phyloP scores from a whole-genome alignment of 2,113 vertebrate species.

The Sturnus vulgaris region DNA sequence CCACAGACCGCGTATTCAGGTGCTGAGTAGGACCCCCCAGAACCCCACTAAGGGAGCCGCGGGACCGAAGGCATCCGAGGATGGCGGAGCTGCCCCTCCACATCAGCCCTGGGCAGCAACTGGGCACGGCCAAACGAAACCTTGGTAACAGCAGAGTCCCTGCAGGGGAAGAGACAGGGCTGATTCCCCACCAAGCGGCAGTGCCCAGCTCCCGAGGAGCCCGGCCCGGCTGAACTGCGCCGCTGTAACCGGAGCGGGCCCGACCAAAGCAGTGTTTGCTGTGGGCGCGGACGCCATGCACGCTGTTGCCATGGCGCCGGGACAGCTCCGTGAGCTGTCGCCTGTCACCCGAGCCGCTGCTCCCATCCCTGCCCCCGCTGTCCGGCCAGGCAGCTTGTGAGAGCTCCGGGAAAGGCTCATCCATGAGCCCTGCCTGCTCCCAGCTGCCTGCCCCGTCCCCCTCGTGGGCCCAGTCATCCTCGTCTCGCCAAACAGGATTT shows the following conservation, averaged over 20 bases:
- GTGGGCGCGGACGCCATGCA: background rate
- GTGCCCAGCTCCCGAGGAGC: background rate
- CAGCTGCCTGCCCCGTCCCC: background rate
- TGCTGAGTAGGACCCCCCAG: rapidly evolving
- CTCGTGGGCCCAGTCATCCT: background rate
- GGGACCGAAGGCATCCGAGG: background rate
- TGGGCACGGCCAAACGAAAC: background rate
- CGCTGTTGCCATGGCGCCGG: constrained; percentile 13
- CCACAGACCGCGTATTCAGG: rapidly evolving
- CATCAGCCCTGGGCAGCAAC: background rate
- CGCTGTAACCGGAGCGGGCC: background rate
- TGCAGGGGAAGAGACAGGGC: background rate
- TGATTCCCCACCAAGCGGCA: background rate
- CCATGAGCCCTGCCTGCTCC: rapidly evolving
- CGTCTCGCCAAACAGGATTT: background rate
- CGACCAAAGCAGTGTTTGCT: background rate
- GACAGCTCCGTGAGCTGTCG: background rate
- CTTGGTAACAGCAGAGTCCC: rapidly evolving
- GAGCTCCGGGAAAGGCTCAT: rapidly evolving
- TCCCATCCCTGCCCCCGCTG: background rate
- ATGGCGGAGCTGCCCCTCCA: rapidly evolving
- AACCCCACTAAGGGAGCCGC: background rate
- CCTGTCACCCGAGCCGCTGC: background rate
- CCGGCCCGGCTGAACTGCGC: background rate
- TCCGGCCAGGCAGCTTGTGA: background rate